These are phyloP conservation scores for Scolopax rusticola DNA, from an alignment of 2,797 vertebrate species.

Conservation along the genomic window DNA sequence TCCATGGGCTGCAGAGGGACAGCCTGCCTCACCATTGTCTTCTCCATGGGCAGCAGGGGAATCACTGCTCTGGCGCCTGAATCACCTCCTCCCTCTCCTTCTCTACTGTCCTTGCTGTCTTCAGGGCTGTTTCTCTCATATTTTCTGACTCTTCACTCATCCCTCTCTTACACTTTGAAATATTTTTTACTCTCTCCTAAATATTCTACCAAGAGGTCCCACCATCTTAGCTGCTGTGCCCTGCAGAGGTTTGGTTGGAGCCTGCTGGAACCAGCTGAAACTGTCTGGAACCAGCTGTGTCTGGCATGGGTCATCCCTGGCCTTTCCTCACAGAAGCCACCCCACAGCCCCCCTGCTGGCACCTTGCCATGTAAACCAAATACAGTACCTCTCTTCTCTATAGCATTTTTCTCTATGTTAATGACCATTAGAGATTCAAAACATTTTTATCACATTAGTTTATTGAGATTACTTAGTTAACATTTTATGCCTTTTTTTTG, in stretches of 20 bases:
- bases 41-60: rapidly evolving
- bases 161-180: background rate
- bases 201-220: background rate
- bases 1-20: background rate
- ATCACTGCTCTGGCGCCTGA: rapidly evolving
- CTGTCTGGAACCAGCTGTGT: no score
- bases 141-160: background rate
- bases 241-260: rapidly evolving
- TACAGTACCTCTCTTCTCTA: background rate
- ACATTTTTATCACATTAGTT: background rate
- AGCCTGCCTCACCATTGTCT: background rate
- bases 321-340: background rate
- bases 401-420: background rate
- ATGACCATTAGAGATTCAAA: background rate
- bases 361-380: background rate
- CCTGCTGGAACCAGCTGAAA: background rate
- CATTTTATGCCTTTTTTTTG: background rate
- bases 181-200: background rate
- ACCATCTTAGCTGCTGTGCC: rapidly evolving
- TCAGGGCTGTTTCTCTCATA: background rate
- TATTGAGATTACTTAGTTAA: background rate
- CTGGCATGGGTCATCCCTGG: rapidly evolving
- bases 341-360: background rate
- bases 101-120: background rate
- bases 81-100: background rate